Evolutionary conservation across 2,888 invertebrate species (phyloP), one percentile per base, ranked within the genome.

Genomic region (Beris morrisii): DNA sequence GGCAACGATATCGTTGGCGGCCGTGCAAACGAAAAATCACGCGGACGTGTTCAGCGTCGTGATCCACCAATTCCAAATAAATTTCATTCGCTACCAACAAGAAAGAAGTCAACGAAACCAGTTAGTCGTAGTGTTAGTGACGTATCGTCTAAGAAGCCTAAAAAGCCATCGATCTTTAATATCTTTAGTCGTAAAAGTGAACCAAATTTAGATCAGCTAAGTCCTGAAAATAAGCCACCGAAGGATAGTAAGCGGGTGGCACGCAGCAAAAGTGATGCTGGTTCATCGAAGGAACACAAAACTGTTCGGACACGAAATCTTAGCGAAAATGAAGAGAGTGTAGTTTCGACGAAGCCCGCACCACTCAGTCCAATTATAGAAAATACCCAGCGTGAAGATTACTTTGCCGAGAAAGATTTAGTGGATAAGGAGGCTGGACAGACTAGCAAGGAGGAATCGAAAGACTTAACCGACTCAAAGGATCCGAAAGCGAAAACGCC

Each of bases 281-380:
- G 89, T 52, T 82, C 78, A 50, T 77, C 82, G 22, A 55, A 50
- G 44, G 63, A 66, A 15, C 52, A 56, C 48, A 65, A 54, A 59
- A 46, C 11, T 54, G 43, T 83, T 54, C 81, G 86, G 15, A 87
- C 87, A 77, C 81, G 86, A 73, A 82, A 85, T 65, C 85, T 86
- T 55, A 86, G 85, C 75, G 86, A 86, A 76, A 84, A 84, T 71
- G 86, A 87, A 73, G 85, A 85, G 71, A 28, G 28, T 12, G 83
- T 83, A 3, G 78, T 82, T 28, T 79, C 82, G 71, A 84, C 85
- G 65, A 86, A 85, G 71, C 88, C 89, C 74, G 83, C 87, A 66
- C 91, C 90, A 74, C 76, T 92, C 22, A 90, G 91, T 7, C 92
- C 92, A 0, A 92, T 92, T 59, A 91, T 91, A 70, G 92, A 92